These are phyloP conservation scores for Nemotelus pantherinus DNA, from an alignment of 2,888 invertebrate species.

Conservation along the genomic window DNA sequence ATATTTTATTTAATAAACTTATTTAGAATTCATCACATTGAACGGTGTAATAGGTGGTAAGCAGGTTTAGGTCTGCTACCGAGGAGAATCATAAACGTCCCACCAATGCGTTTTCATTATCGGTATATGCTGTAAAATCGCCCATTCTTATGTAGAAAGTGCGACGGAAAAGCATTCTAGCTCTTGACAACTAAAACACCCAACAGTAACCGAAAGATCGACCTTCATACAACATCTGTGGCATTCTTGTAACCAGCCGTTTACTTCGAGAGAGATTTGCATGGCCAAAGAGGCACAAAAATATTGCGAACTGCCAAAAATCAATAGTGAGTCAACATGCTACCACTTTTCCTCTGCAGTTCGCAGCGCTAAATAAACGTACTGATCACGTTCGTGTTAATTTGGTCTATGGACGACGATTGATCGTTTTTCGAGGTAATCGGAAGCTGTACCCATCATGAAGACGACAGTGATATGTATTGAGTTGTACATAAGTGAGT, in stretches of 20 bases:
- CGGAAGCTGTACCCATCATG: neutral
- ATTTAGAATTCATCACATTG: too few relatives aligned
- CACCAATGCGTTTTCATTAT: too few relatives aligned
- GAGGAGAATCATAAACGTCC: too few relatives aligned
- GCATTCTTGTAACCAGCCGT: neutral
- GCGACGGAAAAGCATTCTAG: too few relatives aligned
- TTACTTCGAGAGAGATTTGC: neutral
- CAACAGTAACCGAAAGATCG: neutral
- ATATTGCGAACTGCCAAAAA: neutral
- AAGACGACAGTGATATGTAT: too few relatives aligned
- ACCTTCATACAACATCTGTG: neutral
- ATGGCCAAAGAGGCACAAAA: neutral
- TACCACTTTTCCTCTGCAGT: neutral
- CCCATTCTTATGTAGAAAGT: too few relatives aligned
- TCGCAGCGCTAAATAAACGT: neutral
- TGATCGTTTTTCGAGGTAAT: neutral
- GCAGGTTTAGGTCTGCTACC: too few relatives aligned
- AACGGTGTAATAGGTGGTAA: too few relatives aligned
- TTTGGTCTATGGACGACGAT: neutral
- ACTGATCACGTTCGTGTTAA: neutral
- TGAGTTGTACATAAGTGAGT: too few relatives aligned
- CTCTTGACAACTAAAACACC: too few relatives aligned
- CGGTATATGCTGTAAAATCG: too few relatives aligned
- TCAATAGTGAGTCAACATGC: neutral
- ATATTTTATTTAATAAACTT: too few relatives aligned